Base-by-base conservation (phyloP, 2,888 invertebrate species). In the Caenorhabditis angaria region DNA sequence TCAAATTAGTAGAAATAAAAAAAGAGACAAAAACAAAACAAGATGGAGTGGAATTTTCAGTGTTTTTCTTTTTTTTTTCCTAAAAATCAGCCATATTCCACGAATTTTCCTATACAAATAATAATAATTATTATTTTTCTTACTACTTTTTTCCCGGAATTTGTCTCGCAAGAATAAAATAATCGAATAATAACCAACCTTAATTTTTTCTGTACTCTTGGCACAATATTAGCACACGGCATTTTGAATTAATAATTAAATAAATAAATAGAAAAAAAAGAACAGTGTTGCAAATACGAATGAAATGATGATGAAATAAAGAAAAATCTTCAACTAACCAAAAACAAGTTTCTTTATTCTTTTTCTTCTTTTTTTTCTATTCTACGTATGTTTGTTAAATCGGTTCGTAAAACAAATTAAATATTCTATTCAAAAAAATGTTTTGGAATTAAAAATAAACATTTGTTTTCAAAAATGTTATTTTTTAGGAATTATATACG, bases 381-480 rank as follows among this genome's bases (percentile, higher is more conserved):
- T n/a, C n/a, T n/a, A n/a, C n/a, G n/a, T n/a, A n/a, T n/a, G n/a
- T n/a, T n/a, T 32, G 32, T 32, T 32, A 32, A 32, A 32, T 41
- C 41, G 41, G 41, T 41, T 41, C 18, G 41, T 41, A 41, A 41
- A 41, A 41, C 41, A 41, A 41, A 41, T 41, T 41, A 41, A 41
- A 41, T 18, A 8, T 8, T 32, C 10, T 41, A 41, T 41, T 41
- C 41, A 12, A n/a, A n/a, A n/a, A n/a, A n/a, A n/a, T n/a, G 32
- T 41, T 41, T 41, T 14, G 41, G 3, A 18, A 41, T 12, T 12
- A 41, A 41, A 41, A 10, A 41, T 12, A 41, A 41, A 41, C n/a
- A n/a, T n/a, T n/a, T 41, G 18, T 41, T 5, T 41, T 41, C 18
- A 18, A 41, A 41, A 41, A 41, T 41, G 18, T 41, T 5, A 41